Evolutionary conservation across 2,797 vertebrate genomes (phyloP).

Genomic region (Coendou prehensilis): DNA sequence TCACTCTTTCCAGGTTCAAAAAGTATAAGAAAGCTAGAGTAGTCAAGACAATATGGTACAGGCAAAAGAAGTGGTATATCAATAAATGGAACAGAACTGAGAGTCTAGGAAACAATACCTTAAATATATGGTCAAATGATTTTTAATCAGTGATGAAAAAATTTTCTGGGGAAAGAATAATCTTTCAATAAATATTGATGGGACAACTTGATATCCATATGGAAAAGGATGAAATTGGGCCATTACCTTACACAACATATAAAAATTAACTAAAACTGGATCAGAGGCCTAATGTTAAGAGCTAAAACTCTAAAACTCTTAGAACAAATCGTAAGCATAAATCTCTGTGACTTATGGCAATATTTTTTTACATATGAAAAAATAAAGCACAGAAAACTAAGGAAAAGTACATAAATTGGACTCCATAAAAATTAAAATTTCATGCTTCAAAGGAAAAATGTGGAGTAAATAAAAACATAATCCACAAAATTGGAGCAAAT

Average conservation of each 20-base stretch:
- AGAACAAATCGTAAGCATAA: not conserved
- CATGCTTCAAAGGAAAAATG: not conserved
- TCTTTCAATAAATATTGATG: not conserved
- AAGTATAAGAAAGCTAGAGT: not conserved
- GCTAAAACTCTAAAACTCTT: not conserved
- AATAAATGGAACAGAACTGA: not conserved
- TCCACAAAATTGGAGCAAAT: not conserved
- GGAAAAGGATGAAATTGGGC: not conserved
- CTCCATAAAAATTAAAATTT: not conserved
- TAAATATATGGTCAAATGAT: not conserved
- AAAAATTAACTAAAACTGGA: conserved; percentile 41
- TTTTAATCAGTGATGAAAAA: not conserved
- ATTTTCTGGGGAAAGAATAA: not conserved
- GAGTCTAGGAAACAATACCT: not conserved
- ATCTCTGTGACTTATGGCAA: not conserved
- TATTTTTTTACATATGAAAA: not conserved
- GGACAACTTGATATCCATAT: not conserved
- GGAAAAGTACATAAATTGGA: not conserved
- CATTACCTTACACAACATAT: not conserved
- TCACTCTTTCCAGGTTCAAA: not conserved
- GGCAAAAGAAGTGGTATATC: not conserved
- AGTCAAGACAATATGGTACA: not conserved
- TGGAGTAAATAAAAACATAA: conserved; percentile 4
- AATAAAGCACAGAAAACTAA: not conserved
- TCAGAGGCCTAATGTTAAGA: not conserved